These are phyloP conservation scores for Gonatopus flavifemur DNA, from an alignment of 1,140 invertebrate species.

Conservation along the genomic window DNA sequence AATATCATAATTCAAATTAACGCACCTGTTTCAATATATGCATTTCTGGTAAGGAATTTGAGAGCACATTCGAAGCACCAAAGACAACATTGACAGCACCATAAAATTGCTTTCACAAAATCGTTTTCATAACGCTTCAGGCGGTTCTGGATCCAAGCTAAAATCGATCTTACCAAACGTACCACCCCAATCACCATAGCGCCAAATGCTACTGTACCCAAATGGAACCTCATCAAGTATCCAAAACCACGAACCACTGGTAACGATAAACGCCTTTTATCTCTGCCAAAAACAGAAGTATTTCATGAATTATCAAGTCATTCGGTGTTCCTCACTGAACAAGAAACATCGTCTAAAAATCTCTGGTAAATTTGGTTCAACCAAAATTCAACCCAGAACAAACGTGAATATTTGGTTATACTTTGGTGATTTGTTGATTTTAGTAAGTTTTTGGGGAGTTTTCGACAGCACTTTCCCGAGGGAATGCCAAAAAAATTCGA, in stretches of 20 bases:
- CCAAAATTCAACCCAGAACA: too few relatives aligned
- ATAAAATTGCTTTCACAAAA: slow-evolving; percentile 47
- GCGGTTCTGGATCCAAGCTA: slow-evolving; percentile 47
- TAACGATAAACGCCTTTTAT: slow-evolving; percentile 64
- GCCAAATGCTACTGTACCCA: slow-evolving; percentile 78
- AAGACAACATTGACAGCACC: slow-evolving; percentile 74
- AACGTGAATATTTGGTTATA: too few relatives aligned
- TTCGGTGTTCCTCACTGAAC: too few relatives aligned
- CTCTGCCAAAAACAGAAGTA: slow-evolving; percentile 60
- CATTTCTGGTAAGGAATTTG: slow-evolving; percentile 73
- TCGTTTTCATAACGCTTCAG: slow-evolving; percentile 54
- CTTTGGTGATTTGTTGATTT: too few relatives aligned
- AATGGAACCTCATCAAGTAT: slow-evolving; percentile 68
- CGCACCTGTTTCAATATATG: slow-evolving; percentile 77
- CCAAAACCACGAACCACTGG: slow-evolving; percentile 63
- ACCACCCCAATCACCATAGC: slow-evolving; percentile 74
- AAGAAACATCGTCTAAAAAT: too few relatives aligned
- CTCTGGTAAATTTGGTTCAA: too few relatives aligned
- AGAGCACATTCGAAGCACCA: slow-evolving; percentile 74
- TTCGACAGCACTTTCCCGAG: too few relatives aligned
- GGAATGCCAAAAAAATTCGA: too few relatives aligned
- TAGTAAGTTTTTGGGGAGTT: too few relatives aligned
- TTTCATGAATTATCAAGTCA: too few relatives aligned
- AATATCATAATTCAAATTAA: slow-evolving; percentile 22
- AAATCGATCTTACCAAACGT: slow-evolving; percentile 65